Conservation (phyloP, 2,888 invertebrate genomes). For the Melieria picta region DNA sequence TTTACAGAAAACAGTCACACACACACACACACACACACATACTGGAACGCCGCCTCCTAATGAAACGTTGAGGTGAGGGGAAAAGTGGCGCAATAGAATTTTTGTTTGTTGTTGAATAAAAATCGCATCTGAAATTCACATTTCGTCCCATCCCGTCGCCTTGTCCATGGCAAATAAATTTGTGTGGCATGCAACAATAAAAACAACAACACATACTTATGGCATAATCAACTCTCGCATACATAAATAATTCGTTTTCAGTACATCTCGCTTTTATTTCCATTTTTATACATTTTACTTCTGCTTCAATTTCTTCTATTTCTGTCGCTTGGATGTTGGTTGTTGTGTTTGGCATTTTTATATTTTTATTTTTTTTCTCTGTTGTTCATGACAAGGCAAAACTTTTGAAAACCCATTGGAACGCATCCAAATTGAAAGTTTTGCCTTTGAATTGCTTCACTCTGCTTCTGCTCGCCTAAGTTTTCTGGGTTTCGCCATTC, state of each 20-base stretch:
- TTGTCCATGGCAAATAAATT: not conserved
- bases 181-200: not conserved
- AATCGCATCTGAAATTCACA: slow-evolving; percentile 1
- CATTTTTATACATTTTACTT: no score
- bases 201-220: not conserved
- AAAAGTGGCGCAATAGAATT: no score
- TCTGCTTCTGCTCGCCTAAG: not conserved
- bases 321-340: no score
- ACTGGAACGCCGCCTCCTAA: no score
- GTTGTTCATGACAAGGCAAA: not conserved
- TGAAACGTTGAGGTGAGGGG: no score
- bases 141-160: not conserved
- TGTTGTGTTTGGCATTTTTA: no score
- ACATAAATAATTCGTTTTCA: not conserved
- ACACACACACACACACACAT: no score
- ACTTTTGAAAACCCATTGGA: not conserved
- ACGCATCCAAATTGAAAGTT: slow-evolving; percentile 7
- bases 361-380: not conserved
- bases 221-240: slow-evolving; percentile 1
- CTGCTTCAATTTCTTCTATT: no score
- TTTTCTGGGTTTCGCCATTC: no score
- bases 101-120: not conserved
- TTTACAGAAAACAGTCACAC: no score
- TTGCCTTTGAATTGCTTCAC: not conserved
- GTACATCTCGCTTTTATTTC: not conserved